These are phyloP conservation scores for Cacatua alba DNA, from an alignment of 2,113 vertebrate genomes.

Conservation along the genomic window DNA sequence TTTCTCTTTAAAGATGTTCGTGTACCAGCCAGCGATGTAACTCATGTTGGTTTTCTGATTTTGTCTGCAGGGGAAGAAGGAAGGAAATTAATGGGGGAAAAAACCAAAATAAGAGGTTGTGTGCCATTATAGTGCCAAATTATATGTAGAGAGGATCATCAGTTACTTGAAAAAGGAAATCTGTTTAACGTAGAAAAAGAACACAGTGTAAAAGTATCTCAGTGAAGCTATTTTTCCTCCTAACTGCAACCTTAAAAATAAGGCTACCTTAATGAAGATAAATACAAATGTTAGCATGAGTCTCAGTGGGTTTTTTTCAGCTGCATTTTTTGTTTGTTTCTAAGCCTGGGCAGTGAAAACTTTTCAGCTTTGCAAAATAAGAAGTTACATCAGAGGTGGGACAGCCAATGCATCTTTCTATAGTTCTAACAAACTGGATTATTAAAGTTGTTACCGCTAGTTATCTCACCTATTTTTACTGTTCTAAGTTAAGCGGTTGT, in stretches of 20 bases:
- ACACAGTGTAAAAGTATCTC: background rate
- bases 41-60: background rate
- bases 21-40: background rate
- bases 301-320: background rate
- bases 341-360: background rate
- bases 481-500: background rate
- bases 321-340: background rate
- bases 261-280: background rate
- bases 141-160: background rate
- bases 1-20: background rate
- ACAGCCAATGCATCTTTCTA: background rate
- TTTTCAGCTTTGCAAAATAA: background rate
- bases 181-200: background rate
- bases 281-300: background rate
- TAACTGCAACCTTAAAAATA: background rate
- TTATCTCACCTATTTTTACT: background rate
- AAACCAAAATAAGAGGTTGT: background rate
- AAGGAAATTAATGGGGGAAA: background rate
- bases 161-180: background rate
- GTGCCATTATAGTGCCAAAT: background rate
- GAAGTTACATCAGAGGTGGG: background rate
- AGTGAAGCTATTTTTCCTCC: background rate
- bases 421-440: background rate
- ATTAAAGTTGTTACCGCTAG: background rate
- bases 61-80: background rate